Conservation (phyloP, 30 jellyfish, hydroid and myxozoan genomes). For the Sanderia malayensis region DNA sequence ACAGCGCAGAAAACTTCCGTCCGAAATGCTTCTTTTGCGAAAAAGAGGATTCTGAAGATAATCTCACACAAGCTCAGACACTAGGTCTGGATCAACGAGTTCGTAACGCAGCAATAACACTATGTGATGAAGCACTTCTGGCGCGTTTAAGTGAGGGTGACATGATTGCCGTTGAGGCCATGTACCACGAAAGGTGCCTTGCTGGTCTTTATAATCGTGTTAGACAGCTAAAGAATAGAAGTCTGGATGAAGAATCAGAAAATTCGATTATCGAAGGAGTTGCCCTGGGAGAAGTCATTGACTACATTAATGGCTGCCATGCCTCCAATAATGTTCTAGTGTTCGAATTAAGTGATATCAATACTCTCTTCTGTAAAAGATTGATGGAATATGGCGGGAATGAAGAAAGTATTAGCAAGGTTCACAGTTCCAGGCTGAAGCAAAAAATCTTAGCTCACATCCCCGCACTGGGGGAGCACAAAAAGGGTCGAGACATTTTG, state of each 20-base stretch:
- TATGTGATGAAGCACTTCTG: background rate
- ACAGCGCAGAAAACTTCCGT: background rate
- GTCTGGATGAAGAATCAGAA: too few relatives aligned
- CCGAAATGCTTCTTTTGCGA: background rate
- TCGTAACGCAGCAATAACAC: background rate
- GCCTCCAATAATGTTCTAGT: constrained; percentile 1
- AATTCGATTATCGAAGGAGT: too few relatives aligned
- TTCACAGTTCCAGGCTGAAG: constrained; percentile 21
- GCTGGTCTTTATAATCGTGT: background rate
- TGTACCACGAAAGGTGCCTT: background rate
- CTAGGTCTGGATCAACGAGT: background rate
- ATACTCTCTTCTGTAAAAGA: constrained; percentile 13
- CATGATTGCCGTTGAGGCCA: background rate
- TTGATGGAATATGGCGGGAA: constrained; percentile 6
- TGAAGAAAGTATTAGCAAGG: constrained; percentile 8
- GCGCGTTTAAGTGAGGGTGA: background rate
- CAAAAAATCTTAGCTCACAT: constrained; percentile 1
- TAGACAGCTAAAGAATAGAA: background rate
- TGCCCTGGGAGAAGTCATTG: background rate
- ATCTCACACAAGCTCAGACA: background rate
- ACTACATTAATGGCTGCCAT: background rate
- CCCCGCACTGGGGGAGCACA: constrained; percentile 24
- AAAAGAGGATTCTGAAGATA: background rate
- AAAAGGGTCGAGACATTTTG: constrained; percentile 10
- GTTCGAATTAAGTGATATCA: constrained; percentile 6